These are phyloP conservation scores for Odontocolon sp. DNA, from an alignment of 2,888 invertebrate genomes.

Conservation along the genomic window DNA sequence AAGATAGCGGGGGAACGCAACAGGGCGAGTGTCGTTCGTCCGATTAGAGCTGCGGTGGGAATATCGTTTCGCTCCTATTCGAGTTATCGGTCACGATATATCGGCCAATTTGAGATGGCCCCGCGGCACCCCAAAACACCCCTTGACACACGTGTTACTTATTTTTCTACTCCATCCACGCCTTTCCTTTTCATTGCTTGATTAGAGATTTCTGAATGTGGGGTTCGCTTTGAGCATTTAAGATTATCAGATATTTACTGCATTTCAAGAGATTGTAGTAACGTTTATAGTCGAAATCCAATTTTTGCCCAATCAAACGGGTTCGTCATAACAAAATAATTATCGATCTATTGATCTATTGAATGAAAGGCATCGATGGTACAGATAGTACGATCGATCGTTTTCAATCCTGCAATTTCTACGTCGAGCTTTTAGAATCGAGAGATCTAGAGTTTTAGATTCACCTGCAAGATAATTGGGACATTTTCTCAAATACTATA, in stretches of 20 bases:
- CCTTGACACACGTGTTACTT: background rate
- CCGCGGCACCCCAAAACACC: background rate
- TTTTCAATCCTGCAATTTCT: no score
- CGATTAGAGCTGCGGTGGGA: slow-evolving; percentile 42
- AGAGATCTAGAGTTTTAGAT: slow-evolving; percentile 6
- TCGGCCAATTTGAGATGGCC: slow-evolving; percentile 18
- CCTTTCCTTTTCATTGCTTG: background rate
- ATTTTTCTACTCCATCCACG: slow-evolving; percentile 6
- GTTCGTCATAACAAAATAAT: no score
- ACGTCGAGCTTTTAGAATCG: no score
- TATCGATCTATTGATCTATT: no score
- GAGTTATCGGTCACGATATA: slow-evolving; percentile 38
- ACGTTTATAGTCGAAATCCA: background rate
- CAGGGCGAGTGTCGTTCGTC: slow-evolving; percentile 60
- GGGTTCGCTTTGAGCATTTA: background rate
- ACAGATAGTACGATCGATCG: no score
- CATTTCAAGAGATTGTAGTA: background rate
- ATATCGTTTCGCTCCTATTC: slow-evolving; percentile 17
- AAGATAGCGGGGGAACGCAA: slow-evolving; percentile 16
- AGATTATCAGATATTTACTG: background rate
- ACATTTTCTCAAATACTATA: slow-evolving; percentile 27
- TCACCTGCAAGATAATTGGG: slow-evolving; percentile 23
- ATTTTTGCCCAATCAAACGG: background rate
- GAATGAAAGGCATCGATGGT: no score
- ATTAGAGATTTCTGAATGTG: background rate